These are phyloP conservation scores for Acanthosepion pharaonis DNA, from an alignment of 2,888 invertebrate genomes.

Conservation along the genomic window DNA sequence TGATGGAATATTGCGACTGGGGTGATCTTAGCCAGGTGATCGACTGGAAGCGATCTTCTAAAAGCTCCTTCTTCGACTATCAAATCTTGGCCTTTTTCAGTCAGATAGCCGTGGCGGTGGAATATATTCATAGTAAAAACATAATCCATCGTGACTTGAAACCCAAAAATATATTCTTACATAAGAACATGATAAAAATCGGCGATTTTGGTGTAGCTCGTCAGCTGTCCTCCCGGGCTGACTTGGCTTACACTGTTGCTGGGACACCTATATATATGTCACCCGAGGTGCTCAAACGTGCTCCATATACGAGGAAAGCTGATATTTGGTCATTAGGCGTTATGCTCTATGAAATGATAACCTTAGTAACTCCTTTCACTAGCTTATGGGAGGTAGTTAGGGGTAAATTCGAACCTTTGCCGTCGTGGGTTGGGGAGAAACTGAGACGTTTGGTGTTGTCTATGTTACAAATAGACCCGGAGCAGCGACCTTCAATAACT, in stretches of 20 bases:
- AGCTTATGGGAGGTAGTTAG: not conserved
- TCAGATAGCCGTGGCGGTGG: not conserved
- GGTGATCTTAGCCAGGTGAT: not conserved
- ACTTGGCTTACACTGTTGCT: not conserved
- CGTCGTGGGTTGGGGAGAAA: not conserved
- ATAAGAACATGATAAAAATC: not conserved
- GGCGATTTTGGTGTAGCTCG: not conserved
- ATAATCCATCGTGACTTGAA: not conserved
- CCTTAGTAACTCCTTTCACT: not conserved
- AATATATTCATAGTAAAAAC: not conserved
- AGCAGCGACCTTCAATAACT: not conserved
- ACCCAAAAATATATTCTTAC: not conserved
- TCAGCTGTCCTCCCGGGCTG: not conserved
- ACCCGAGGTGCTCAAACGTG: not conserved
- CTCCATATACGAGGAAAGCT: not conserved
- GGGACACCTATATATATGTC: slow-evolving; percentile 37
- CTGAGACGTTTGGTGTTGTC: not conserved
- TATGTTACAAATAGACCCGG: not conserved
- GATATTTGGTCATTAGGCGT: slow-evolving; percentile 37
- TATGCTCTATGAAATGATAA: slow-evolving; percentile 7
- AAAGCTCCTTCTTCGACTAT: not conserved
- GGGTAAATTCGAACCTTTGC: not conserved
- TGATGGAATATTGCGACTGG: not conserved
- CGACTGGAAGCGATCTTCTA: not conserved
- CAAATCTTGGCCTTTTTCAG: not conserved